Conservation (phyloP, 2,888 invertebrate species). For the Mesorhabditis spiculigera region DNA sequence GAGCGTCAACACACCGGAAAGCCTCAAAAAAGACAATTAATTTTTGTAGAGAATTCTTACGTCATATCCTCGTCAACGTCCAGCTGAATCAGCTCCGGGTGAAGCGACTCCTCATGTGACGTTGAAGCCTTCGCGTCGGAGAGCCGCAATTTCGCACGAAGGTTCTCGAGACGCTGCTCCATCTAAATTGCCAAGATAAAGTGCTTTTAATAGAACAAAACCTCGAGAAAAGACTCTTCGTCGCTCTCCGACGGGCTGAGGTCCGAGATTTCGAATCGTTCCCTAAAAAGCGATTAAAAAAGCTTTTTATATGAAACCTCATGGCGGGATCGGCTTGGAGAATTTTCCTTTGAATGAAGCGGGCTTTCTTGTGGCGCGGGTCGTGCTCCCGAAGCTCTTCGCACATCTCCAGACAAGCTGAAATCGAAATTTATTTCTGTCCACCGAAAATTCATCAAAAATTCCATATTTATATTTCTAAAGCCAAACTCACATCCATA, state of each 20-base stretch:
- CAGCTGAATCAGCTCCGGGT: not conserved
- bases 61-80: not conserved
- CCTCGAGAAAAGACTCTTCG: no score
- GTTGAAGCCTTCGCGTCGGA: not conserved
- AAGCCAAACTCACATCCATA: conserved; percentile 16
- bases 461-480: not conserved
- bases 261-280: no score
- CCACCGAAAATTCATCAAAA: conserved; percentile 12
- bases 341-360: conserved; percentile 25
- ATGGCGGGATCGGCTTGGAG: conserved; percentile 8
- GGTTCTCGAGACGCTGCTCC: not conserved
- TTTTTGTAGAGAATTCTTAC: not conserved
- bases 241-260: no score
- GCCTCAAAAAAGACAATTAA: conserved; percentile 15
- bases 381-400: conserved; percentile 13
- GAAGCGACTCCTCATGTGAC: not conserved
- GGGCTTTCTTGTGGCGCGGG: conserved; percentile 20
- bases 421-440: conserved; percentile 12
- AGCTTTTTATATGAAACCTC: no score
- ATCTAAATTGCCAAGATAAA: not conserved
- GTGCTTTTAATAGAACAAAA: no score
- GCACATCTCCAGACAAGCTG: conserved; percentile 16
- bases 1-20: conserved; percentile 18
- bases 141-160: not conserved
- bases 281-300: no score